Base-by-base conservation (phyloP, 1,140 invertebrate genomes). In the Lysiphlebus fabarum region DNA sequence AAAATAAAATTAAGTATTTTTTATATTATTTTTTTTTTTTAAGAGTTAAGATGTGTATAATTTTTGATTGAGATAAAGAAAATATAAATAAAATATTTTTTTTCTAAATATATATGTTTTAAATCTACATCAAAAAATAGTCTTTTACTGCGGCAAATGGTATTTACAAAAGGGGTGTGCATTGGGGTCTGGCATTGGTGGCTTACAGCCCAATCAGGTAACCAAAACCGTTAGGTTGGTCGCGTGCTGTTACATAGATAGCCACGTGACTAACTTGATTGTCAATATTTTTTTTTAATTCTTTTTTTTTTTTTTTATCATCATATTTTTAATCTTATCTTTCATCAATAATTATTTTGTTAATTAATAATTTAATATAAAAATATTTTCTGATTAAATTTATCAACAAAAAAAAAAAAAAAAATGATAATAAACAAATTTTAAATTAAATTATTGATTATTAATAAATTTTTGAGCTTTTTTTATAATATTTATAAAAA, bases 211-310 rank as follows among this genome's bases (percentile, higher is more conserved):
- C 72, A 69, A 68, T 68, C 5, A 40, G 34, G 67, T 64, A 11
- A 37, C 68, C 70, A 74, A 76, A 77, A 77, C 76, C 76, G 76
- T 78, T 77, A 76, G 74, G 73, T 72, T 66, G 68, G 76, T 77
- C 76, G 76, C 75, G 76, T 78, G 76, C 75, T 74, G 66, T 58
- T 36, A 17, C 17, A 17, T 57, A 62, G 60, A 73, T 51, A 34
- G 73, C 71, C 76, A 74, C 73, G 74, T 75, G 74, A 70, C 75
- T 62, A 67, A 70, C 63, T 66, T 65, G 62, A 34, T 34, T 9
- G 12, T 41, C 9, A 36, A 14, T 54, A 17, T 43, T 44, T 34
- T 43, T 44, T 54, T 10, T 44, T 26, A 42, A n/a, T 26, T 47
- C 50, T 56, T 42, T 56, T 41, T 10, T 43, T 51, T 34, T 26